These are phyloP conservation scores for Hanleya hanleyi DNA, from an alignment of 2,888 invertebrate species.

Conservation along the genomic window DNA sequence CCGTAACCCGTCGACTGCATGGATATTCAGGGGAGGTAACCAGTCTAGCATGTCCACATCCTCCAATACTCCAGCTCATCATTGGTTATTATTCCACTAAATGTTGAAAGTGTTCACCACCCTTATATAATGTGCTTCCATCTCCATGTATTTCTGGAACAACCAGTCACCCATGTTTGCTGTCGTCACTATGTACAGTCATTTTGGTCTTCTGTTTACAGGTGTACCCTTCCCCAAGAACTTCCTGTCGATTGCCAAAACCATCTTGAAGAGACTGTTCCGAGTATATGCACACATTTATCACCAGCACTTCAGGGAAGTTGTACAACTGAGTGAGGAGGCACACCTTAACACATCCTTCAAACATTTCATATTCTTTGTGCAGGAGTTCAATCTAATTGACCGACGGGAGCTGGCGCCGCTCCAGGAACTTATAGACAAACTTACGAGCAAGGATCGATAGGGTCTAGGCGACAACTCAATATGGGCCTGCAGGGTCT, in stretches of 20 bases:
- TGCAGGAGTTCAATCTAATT: conserved; percentile 96
- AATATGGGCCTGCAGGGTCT: no score
- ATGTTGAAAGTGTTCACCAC: no score
- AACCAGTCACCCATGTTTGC: no score
- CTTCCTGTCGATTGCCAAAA: conserved; percentile 96
- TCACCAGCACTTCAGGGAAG: conserved; percentile 99
- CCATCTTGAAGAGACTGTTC: conserved; percentile 97
- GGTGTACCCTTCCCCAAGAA: conserved; percentile 99
- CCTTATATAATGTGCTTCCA: no score
- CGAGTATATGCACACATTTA: conserved; percentile 99
- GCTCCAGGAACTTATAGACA: conserved; percentile 95
- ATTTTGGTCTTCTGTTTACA: conserved; percentile 65
- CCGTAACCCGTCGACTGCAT: no score
- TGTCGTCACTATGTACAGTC: no score
- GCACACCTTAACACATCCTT: conserved; percentile 99
- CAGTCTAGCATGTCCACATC: no score
- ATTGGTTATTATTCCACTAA: no score
- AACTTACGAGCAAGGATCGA: conserved; percentile 66
- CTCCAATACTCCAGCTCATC: no score
- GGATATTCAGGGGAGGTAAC: no score
- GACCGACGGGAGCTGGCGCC: conserved; percentile 97
- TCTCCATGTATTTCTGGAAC: no score
- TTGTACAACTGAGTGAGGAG: conserved; percentile 94
- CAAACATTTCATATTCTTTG: conserved; percentile 99
- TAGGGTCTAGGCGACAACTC: no score